phyloP scores from a whole-genome alignment of 2,113 vertebrate genomes.

The Platysternon megacephalum region DNA sequence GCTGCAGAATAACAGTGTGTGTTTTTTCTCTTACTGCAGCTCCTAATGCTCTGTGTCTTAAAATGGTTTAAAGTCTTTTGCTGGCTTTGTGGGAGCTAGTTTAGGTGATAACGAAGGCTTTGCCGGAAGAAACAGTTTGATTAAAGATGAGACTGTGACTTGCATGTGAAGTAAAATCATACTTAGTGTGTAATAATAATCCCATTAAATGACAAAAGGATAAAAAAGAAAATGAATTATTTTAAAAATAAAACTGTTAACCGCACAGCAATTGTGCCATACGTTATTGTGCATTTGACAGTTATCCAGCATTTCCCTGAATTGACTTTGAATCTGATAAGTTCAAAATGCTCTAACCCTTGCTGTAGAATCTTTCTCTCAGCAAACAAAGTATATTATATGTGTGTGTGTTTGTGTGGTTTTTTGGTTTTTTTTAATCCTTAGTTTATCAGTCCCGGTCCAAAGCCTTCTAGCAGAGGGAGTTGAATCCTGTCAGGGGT shows the following conservation, averaged over 20 bases:
- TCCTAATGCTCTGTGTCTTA: slow-evolving; percentile 84
- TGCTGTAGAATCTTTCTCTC: slow-evolving; percentile 86
- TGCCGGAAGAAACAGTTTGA: slow-evolving; percentile 83
- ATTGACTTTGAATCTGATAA: slow-evolving; percentile 65
- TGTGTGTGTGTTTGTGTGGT: slow-evolving; percentile 50
- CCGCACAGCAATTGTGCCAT: slow-evolving; percentile 67
- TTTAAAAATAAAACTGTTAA: slow-evolving; percentile 78
- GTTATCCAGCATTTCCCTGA: slow-evolving; percentile 59
- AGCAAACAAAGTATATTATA: slow-evolving; percentile 67
- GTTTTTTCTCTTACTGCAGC: slow-evolving; percentile 78
- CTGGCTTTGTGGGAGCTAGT: slow-evolving; percentile 87
- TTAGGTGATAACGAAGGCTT: slow-evolving; percentile 84
- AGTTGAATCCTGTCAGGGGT: slow-evolving; percentile 88
- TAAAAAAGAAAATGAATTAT: slow-evolving; percentile 25
- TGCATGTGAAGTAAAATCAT: slow-evolving; percentile 58
- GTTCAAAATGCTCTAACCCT: slow-evolving; percentile 85
- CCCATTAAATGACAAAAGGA: slow-evolving; percentile 63
- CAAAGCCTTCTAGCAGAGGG: slow-evolving; percentile 86
- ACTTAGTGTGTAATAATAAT: slow-evolving; percentile 50
- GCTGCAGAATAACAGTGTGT: slow-evolving; percentile 79
- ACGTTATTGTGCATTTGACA: slow-evolving; percentile 77
- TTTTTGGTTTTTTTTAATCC: slow-evolving; percentile 72
- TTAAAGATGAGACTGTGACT: slow-evolving; percentile 65
- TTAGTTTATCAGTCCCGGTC: slow-evolving; percentile 81
- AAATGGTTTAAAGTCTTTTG: slow-evolving; percentile 72